Base-by-base conservation (phyloP, 2,888 invertebrate genomes). In the Theodoxus fluviatilis region DNA sequence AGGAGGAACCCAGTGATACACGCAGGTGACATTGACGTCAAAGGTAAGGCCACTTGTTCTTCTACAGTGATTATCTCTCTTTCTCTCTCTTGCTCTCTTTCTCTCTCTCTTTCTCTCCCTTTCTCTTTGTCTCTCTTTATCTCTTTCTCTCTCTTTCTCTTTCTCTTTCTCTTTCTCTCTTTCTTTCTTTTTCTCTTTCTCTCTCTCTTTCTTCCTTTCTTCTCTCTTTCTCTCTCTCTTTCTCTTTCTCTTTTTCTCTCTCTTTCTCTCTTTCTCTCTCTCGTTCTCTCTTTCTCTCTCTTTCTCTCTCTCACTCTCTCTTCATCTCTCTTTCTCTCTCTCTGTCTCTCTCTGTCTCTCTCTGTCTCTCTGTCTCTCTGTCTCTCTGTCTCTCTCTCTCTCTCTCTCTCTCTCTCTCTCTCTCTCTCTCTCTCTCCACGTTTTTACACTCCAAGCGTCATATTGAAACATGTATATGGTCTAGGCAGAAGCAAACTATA, bases 321-420 rank as follows among this genome's bases (percentile, higher is more conserved):
- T 15, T 37, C 47, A 43, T 40, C 47, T 71, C 65, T 59, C 76
- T 79, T 6, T 65, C 65, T 65, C 25, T 65, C 65, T 65, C 35
- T 65, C 65, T 65, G 15, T 65, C 65, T 65, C 35, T 65, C 65
- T 65, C 35, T 65, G 38, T 65, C 35, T 37, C 40, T 65, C 35
- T 38, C 38, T 12, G 22, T 65, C 65, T 65, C 35, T 65, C 65
- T 65, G 15, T 38, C 65, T 65, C 35, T 65, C 65, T 65, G 15
- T 65, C 65, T 65, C 35, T 65, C 65, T 65, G 15, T 38, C 65
- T 65, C 65, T 31, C 9, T 65, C 37, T 12, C 18, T 25, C 25
- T 25, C 25, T 25, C 25, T 25, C 25, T 25, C 25, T 25, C 3
- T 25, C 25, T 66, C 28, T 38, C 3, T 40, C 47, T 66, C 40